Conservation (phyloP, 2,113 vertebrate species). For the Gila orcuttii region DNA sequence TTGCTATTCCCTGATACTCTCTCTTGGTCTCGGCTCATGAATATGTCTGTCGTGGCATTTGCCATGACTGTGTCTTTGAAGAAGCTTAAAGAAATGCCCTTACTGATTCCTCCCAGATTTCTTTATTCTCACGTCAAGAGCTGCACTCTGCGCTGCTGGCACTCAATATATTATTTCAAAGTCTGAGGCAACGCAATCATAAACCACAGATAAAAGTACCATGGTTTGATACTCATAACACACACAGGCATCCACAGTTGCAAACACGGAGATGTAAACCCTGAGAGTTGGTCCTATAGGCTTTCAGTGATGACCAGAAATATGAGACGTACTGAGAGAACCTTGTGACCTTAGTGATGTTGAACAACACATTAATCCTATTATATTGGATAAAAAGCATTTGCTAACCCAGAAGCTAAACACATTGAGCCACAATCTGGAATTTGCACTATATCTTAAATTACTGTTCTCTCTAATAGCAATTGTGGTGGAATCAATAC, state of each 20-base stretch:
- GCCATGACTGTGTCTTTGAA: conserved; percentile 67
- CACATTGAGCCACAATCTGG: too few relatives aligned
- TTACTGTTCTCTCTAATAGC: background rate
- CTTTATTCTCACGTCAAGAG: conserved; percentile 66
- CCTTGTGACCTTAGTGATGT: background rate
- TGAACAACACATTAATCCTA: background rate
- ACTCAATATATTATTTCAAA: conserved; percentile 67
- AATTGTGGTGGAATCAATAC: background rate
- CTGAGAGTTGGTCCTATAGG: background rate
- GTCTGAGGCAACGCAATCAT: conserved; percentile 61
- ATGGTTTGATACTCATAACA: conserved; percentile 39
- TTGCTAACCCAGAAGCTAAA: background rate
- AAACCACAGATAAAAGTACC: conserved; percentile 58
- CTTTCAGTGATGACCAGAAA: background rate
- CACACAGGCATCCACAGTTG: conserved; percentile 7
- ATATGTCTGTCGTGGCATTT: conserved; percentile 50
- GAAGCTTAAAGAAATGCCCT: conserved; percentile 50
- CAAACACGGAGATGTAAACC: conserved; percentile 35
- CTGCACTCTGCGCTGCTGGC: conserved; percentile 56
- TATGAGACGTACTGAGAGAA: background rate
- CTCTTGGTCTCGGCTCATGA: conserved; percentile 45
- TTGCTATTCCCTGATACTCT: conserved; percentile 54
- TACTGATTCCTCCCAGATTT: conserved; percentile 61
- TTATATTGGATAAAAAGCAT: background rate
- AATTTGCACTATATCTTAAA: background rate